Percentiles rank a stretch among this genome's conserved stretches.
Conservation (phyloP, 2,888 invertebrate genomes). For the Tortrix viridana region DNA sequence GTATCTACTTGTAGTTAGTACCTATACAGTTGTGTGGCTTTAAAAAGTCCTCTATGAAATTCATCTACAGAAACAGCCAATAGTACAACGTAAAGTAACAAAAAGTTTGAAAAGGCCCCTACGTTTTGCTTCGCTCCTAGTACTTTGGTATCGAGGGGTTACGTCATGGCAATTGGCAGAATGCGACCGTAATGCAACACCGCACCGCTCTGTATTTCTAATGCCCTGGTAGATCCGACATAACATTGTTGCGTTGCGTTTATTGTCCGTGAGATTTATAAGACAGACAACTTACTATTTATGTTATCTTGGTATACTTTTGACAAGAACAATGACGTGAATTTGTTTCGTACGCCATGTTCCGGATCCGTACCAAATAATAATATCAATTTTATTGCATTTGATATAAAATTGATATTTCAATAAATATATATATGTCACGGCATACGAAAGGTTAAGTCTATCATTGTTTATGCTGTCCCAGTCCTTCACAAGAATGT, state of each 20-base stretch:
- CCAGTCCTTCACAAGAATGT: too few relatives aligned
- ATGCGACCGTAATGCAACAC: conserved; percentile 8
- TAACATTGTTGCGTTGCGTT: conserved; percentile 27
- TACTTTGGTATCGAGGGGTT: conserved; percentile 32
- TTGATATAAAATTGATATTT: too few relatives aligned
- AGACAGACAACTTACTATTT: neutral
- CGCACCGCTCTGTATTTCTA: conserved; percentile 2
- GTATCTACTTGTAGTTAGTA: neutral
- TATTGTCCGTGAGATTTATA: neutral
- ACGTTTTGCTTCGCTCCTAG: conserved; percentile 12
- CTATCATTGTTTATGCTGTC: too few relatives aligned
- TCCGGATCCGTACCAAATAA: too few relatives aligned
- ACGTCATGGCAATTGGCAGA: conserved; percentile 25
- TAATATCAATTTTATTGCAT: too few relatives aligned
- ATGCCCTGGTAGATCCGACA: conserved; percentile 23
- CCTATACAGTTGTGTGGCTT: too few relatives aligned
- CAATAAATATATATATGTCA: too few relatives aligned
- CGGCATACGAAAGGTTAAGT: too few relatives aligned
- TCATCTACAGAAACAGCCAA: neutral
- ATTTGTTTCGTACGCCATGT: too few relatives aligned
- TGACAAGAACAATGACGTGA: conserved; percentile 15
- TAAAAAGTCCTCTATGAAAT: neutral
- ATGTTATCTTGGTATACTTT: conserved; percentile 13
- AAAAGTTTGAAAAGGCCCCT: neutral
- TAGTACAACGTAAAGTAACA: neutral